Base-by-base conservation (phyloP, 37 sponge, comb jelly and placozoan genomes). In the Corticium candelabrum region DNA sequence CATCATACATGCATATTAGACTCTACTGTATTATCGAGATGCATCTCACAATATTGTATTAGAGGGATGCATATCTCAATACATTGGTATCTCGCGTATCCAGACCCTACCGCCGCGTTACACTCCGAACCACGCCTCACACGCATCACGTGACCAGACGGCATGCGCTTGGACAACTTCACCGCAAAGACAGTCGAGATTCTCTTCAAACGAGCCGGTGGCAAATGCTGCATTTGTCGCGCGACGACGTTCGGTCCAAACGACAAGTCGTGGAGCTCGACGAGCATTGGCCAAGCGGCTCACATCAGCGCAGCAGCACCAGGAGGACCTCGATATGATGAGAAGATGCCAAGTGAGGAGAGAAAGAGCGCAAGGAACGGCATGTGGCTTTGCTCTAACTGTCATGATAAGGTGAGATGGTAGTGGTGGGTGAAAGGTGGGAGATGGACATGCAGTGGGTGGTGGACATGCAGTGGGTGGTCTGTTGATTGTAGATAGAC, bases 221-320 rank as follows among this genome's bases (percentile, higher is more conserved):
- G 89, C 0, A 76, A 77, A 39, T 88, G 89, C 80, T 71, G 76
- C 39, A 83, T 78, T 11, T 88, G 89, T 74, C 39, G 72, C 11
- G 67, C 75, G 1, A 2, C 85, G 0, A 88, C 89, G 29, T 88
- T 81, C 76, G 89, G 89, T 2, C 89, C 89, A 30, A 82, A 70
- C 62, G 86, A 68, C 62, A 74, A 79, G n/a, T 78, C 68, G 21
- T 35, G 40, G 76, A 79, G 67, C 36, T 62, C 69, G 2, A 41
- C 68, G 62, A 82, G 74, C 74, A 85, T 88, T 74, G 89, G 89
- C 1, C 82, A 88, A 69, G 89, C 85, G 3, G 89, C 89, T 30
- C 89, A 88, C 76, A 88, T 88, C 2, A 67, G 82, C 30, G 89
- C 89, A 0, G 89, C 89, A 36, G 89, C 89, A 0, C 69, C 77